A percentile compares a stretch with the other conserved stretches of the same genome.
These are phyloP conservation scores for Neopelma chrysocephalum DNA, from an alignment of 2,797 vertebrate genomes.

Conservation along the genomic window DNA sequence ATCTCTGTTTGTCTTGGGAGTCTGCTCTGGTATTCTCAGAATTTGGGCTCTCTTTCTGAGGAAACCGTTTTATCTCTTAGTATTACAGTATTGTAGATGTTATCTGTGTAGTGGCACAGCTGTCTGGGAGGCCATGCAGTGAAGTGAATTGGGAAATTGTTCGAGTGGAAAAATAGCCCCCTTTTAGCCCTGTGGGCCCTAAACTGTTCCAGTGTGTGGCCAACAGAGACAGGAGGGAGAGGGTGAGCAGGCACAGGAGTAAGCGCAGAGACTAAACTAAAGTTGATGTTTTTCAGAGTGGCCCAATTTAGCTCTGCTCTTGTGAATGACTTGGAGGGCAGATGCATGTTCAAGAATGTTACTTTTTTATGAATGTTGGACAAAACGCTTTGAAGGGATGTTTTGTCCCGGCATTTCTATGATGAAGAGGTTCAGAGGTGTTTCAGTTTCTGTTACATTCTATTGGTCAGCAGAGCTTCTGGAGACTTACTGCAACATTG, in stretches of 20 bases:
- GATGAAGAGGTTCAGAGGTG: background rate
- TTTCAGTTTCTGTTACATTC: background rate
- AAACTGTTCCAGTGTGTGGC: background rate
- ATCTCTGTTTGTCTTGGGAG: background rate
- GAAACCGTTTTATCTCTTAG: background rate
- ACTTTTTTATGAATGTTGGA: background rate
- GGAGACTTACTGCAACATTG: fast-evolving
- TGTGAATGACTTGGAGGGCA: background rate
- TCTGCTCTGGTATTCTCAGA: background rate
- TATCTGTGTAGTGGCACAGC: background rate
- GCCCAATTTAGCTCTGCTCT: background rate
- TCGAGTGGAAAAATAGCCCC: background rate
- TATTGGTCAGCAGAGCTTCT: background rate
- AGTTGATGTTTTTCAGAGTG: background rate
- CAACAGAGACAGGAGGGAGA: background rate
- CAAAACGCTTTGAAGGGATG: background rate
- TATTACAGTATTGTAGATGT: background rate
- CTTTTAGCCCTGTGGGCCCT: background rate
- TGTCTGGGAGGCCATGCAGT: background rate
- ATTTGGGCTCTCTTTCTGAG: background rate
- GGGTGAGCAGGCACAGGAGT: background rate
- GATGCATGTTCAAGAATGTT: background rate
- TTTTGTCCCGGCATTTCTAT: background rate
- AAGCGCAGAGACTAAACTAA: background rate
- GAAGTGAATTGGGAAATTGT: background rate